Conservation (phyloP, 1,140 invertebrate genomes). For the Ephestia elutella region DNA sequence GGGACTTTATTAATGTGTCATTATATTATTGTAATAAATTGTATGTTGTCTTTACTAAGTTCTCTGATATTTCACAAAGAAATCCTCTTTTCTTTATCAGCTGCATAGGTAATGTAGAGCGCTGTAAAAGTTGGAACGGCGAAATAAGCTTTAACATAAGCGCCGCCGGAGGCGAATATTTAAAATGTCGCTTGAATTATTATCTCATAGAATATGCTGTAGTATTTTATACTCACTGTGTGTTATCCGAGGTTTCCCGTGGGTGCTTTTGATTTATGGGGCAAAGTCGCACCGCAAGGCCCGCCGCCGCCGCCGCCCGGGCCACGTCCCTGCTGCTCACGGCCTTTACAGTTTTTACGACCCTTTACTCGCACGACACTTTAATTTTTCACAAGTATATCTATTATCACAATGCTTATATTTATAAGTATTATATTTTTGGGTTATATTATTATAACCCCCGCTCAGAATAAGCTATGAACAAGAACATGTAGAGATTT, state of each 20-base stretch:
- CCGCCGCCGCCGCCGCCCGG: constrained; percentile 41
- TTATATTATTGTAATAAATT: too few species aligned
- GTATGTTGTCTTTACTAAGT: too few species aligned
- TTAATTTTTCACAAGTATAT: too few species aligned
- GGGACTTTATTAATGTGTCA: too few species aligned
- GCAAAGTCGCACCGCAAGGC: constrained; percentile 48
- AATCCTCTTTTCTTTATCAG: neutral
- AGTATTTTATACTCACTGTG: constrained; percentile 34
- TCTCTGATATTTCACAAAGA: neutral
- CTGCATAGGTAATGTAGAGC: neutral
- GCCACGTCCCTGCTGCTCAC: constrained; percentile 25
- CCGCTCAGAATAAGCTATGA: too few species aligned
- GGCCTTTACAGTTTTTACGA: constrained; percentile 47
- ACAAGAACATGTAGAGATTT: too few species aligned
- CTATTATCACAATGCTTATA: too few species aligned
- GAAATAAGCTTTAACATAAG: constrained; percentile 4
- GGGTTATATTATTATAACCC: too few species aligned
- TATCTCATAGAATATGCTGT: constrained; percentile 36
- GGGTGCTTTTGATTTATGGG: constrained; percentile 66
- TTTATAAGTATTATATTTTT: too few species aligned
- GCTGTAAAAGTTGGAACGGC: neutral
- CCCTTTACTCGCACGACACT: constrained; percentile 6
- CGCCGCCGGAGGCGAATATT: constrained; percentile 16
- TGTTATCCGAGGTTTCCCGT: constrained; percentile 34
- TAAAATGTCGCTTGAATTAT: constrained; percentile 36